Evolutionary conservation across 2,888 invertebrate species (phyloP).

Genomic region (Parnassius glacialis): DNA sequence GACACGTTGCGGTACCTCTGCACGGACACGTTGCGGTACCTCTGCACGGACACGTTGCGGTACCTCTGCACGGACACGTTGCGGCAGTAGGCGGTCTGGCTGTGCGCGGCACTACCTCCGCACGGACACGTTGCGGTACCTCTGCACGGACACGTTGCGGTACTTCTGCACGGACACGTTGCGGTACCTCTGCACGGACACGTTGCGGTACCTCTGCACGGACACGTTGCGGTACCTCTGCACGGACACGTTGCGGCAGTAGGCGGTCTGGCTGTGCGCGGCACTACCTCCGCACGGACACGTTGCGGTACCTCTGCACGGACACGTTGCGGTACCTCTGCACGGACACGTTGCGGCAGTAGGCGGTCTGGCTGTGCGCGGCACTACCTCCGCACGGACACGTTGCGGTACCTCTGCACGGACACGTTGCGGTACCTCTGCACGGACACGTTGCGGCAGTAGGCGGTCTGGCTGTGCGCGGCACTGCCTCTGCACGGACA

Average conservation of each 20-base stretch:
- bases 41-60: no score
- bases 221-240: not conserved
- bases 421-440: no score
- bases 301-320: not conserved
- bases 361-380: no score
- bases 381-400: no score
- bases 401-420: no score
- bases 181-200: not conserved
- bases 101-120: not conserved
- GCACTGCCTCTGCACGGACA: not conserved
- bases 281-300: no score
- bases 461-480: no score
- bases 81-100: not conserved
- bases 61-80: no score
- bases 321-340: slow-evolving; percentile 2
- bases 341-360: no score
- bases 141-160: not conserved
- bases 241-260: not conserved
- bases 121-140: not conserved
- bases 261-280: not conserved
- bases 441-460: not conserved
- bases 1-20: no score
- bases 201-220: not conserved
- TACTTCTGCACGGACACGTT: not conserved
- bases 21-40: no score